phyloP scores from a whole-genome alignment of 2,113 vertebrate genomes.

The Eulacestoma nigropectus region DNA sequence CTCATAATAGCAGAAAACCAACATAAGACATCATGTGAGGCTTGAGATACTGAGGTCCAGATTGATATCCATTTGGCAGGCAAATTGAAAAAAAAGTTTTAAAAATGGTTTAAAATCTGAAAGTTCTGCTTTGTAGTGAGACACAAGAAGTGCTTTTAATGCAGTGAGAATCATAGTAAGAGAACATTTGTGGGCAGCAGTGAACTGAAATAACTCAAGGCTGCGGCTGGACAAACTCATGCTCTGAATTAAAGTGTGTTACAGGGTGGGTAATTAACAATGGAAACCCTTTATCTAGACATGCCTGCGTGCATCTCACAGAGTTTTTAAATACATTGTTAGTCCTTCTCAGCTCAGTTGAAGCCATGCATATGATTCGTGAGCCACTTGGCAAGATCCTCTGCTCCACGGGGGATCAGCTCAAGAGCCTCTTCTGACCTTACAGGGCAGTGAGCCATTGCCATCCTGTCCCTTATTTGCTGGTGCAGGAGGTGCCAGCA shows the following conservation, averaged over 20 bases:
- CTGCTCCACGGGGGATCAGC: neutral
- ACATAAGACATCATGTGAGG: neutral
- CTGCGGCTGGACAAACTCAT: neutral
- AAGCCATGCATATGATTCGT: neutral
- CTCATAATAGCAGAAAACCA: neutral
- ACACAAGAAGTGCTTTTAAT: neutral
- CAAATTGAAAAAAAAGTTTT: neutral
- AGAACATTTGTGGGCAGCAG: neutral
- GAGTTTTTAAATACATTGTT: neutral
- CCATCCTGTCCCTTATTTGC: fast-evolving
- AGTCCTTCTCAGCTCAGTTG: neutral
- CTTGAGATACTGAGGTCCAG: neutral
- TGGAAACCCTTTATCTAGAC: neutral
- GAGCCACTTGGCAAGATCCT: neutral
- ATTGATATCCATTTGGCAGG: neutral
- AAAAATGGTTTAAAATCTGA: neutral
- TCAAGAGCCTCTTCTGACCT: neutral
- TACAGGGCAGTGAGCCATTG: fast-evolving
- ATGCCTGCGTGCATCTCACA: neutral
- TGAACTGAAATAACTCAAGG: neutral
- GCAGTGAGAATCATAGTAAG: neutral
- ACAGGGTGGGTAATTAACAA: neutral
- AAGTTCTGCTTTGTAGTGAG: neutral
- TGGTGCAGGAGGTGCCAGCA: neutral
- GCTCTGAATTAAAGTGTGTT: neutral